Conservation (phyloP, 1,140 invertebrate species). For the Sycophila sp. region DNA sequence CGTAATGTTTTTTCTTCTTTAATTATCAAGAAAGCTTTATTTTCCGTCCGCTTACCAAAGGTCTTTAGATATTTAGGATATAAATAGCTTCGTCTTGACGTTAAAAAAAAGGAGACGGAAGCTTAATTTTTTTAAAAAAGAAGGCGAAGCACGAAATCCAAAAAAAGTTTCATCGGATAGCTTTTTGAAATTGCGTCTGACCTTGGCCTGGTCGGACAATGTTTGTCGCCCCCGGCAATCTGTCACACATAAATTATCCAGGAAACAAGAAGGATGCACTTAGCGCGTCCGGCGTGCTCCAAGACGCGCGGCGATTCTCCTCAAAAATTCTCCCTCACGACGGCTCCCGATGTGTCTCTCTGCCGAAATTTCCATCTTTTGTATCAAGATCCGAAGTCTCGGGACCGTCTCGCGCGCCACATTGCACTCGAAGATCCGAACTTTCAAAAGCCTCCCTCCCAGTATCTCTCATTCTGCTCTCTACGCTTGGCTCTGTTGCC, state of each 20-base stretch:
- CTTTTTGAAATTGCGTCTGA: conserved; percentile 20
- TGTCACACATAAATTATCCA: conserved; percentile 25
- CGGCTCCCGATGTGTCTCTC: background rate
- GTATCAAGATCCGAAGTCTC: conserved; percentile 14
- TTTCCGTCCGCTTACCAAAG: no score
- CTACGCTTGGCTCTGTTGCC: background rate
- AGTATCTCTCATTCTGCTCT: background rate
- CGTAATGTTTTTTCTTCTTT: no score
- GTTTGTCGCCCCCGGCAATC: conserved; percentile 20
- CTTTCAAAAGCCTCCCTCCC: background rate
- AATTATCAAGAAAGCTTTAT: no score
- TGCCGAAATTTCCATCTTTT: conserved; percentile 31
- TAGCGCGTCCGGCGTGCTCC: no score
- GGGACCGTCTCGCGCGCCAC: background rate
- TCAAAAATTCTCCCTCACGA: conserved; percentile 3
- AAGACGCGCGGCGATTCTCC: no score
- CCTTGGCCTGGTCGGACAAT: background rate
- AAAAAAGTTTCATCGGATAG: no score
- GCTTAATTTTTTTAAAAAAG: background rate
- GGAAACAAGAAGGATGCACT: conserved; percentile 24
- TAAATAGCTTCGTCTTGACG: background rate
- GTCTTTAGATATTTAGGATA: no score
- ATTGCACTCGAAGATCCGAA: conserved; percentile 17
- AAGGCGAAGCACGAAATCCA: background rate
- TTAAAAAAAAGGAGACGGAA: background rate